phyloP scores from a whole-genome alignment of 2,797 vertebrate genomes.

The Acanthiza pusilla region DNA sequence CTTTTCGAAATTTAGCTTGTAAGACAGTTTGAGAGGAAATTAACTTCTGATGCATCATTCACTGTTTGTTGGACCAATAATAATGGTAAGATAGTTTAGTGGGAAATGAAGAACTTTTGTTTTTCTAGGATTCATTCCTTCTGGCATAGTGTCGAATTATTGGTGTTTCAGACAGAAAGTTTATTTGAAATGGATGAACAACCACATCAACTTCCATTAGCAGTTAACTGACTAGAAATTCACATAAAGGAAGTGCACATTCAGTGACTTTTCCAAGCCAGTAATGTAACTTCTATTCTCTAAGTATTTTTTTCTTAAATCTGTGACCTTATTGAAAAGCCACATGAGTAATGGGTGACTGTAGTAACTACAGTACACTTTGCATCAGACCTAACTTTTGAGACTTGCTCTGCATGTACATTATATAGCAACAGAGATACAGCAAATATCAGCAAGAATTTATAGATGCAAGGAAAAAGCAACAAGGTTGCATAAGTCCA shows the following conservation, averaged over 20 bases:
- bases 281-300: neutral
- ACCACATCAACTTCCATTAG: neutral
- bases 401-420: neutral
- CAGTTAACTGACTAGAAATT: conserved; percentile 16
- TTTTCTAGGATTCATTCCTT: neutral
- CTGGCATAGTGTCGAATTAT: neutral
- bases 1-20: neutral
- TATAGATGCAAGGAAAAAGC: neutral
- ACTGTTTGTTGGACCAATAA: neutral
- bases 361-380: neutral
- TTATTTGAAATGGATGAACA: neutral
- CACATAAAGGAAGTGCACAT: neutral
- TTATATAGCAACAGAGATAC: neutral
- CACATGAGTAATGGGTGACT: neutral
- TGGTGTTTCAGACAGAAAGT: neutral
- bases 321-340: neutral
- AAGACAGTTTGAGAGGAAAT: neutral
- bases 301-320: neutral
- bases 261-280: neutral
- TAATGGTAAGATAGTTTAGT: neutral
- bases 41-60: neutral
- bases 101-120: neutral
- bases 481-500: neutral
- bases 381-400: neutral
- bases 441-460: neutral